Base-by-base conservation (phyloP, 2,888 invertebrate genomes). In the Pharmacophagus antenor region DNA sequence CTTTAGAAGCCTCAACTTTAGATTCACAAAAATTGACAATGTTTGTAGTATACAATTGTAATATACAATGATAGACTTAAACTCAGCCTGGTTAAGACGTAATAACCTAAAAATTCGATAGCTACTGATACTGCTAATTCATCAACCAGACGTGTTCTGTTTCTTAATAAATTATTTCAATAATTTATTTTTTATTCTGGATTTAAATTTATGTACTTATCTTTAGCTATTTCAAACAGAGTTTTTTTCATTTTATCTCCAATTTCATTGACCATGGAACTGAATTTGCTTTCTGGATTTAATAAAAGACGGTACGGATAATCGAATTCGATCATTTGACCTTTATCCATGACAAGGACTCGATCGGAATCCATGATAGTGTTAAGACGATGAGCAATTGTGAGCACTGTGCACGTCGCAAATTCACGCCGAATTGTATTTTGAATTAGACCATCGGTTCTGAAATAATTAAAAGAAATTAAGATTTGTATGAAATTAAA, bases 301-400 rank as follows among this genome's bases (percentile, higher is more conserved):
- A 84, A 88, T 2, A 95, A 85, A 42, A 95, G 77, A 42, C 91
- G 77, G 74, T 94, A 88, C 0, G 95, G 95, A 65, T 93, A 92
- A 70, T 94, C 95, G 65, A 93, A 95, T 84, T 95, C 95, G 52
- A 92, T 93, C 18, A 95, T 93, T 25, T 83, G 76, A 0, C 98
- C 98, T 37, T 92, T 92, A 70, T 96, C 95, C 94, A 98, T 95
- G 0, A 98, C 97, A 51, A 98, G 86, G 15, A 97, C 94, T 51
- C 94, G 92, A 84, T 97, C 96, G 0, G 96, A 96, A 79, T 98
- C 97, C 94, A 98, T 97, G 63, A 98, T 95, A 0, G 98, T 98
- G 76, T 97, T 94, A 22, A 98, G 88, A 27, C 98, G 93, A 83
- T 98, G 98, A 2, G 98, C 98, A 27, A 98, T 96, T 0, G 97